Evolutionary conservation across 2,888 invertebrate genomes (phyloP), one percentile per base, ranked within the genome.

Genomic region (Caenorhabditis angaria): DNA sequence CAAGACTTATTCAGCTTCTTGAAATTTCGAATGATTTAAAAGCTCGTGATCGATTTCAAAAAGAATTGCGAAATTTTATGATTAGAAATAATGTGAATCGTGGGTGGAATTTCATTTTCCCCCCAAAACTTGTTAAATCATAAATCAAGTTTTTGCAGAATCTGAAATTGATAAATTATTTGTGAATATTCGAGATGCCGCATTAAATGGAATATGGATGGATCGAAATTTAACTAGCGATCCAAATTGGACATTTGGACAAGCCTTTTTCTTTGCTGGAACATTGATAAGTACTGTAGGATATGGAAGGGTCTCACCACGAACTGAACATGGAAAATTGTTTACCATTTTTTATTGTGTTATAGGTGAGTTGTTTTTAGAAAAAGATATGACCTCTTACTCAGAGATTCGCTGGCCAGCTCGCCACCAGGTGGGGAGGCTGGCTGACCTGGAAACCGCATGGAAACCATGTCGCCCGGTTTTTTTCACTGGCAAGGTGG

Each of bases 211-310:
- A 29, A 80, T 82, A 65, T 90, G 90, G 62, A 90, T 93, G 93
- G 93, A 88, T 0, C 90, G 91, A 68, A 94, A 94, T 89, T 91
- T 91, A 29, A 92, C 92, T 58, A 91, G 92, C 1, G 93, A 93
- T 75, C 92, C 93, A 14, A 94, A 94, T 89, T 94, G 94, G 94
- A 93, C 93, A 88, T 94, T 94, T 88, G 94, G 94, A 25, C 94
- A 94, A 88, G 93, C 94, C 0, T 89, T 94, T 64, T 94, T 94
- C 90, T 94, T 94, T 88, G 92, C 94, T 0, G 92, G 92, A 59
- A 94, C 94, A 0, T 92, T 94, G 10, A 91, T 94, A 71, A 94
- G 94, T n/a, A 94, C 94, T 59, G 94, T 94, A 77, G 93, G 94
- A 61, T 95, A 94, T 89, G 94, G 94, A 6, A 93, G 94, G 88